Base-by-base conservation (phyloP, 2,888 invertebrate genomes). In the Stramonita haemastoma region DNA sequence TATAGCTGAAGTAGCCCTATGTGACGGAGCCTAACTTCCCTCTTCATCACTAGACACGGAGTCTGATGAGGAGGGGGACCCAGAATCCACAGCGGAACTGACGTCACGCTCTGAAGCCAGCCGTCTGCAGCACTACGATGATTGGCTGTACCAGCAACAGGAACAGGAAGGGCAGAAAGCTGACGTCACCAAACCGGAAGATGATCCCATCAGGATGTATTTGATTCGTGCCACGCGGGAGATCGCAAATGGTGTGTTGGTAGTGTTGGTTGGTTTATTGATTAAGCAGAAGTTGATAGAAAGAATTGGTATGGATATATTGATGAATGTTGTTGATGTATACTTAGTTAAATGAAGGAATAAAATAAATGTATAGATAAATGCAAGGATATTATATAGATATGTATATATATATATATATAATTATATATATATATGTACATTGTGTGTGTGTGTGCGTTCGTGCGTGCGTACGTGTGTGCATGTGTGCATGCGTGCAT, bases 221-320 rank as follows among this genome's bases (percentile, higher is more conserved):
- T 36, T 84, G 56, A 56, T 84, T n/a, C 32, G 84, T 11, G 84
- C 84, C 84, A 84, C 84, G 1, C 46, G 84, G n/a, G 84, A 84
- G n/a, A 84, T 84, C n/a, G 56, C 84, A 26, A 6, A 84, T 0
- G 84, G 84, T 84, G 6, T 11, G 17, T 70, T 13, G 15, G 70
- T 70, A 13, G 22, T 70, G 22, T 70, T 70, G 17, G 11, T 70
- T 5, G 26, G 5, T 11, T 17, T 70, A 5, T 70, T 70, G 70
- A 17, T 22, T 70, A 5, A 17, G 22, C 6, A 15, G 19, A 60
- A 15, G 19, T 60, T 60, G 11, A 19, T 60, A 60, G 11, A 15
- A 15, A 19, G 19, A 60, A 60, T 60, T 60, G 60, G 13, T 60
- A 11, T 15, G 19, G 60, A 19, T 60, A 60, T 60, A 15, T 60